These are phyloP conservation scores for Minunthozetes semirufus DNA, from an alignment of 2,888 invertebrate genomes.

Conservation along the genomic window DNA sequence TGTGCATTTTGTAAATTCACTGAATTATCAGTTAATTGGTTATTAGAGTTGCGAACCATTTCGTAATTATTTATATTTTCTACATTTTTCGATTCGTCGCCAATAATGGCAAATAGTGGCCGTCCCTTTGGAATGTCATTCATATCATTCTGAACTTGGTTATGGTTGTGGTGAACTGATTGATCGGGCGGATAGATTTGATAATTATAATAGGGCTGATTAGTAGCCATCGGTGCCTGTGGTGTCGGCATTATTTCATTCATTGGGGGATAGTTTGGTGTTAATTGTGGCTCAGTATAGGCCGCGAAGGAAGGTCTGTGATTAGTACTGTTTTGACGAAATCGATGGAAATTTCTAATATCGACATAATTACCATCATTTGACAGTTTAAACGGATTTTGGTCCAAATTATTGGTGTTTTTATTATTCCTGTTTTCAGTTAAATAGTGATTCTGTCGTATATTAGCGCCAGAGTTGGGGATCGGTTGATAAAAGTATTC, in stretches of 20 bases:
- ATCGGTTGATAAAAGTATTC: not conserved
- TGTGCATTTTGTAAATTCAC: not conserved
- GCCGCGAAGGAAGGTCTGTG: not conserved
- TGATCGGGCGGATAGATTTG: conserved; percentile 3
- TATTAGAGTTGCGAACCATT: not conserved
- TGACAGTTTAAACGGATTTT: not conserved
- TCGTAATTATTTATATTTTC: not conserved
- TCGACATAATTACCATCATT: not conserved
- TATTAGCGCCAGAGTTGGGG: not conserved
- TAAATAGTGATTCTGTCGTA: not conserved
- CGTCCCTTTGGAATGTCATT: not conserved
- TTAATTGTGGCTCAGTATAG: not conserved
- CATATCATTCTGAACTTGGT: not conserved
- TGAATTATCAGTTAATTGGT: not conserved
- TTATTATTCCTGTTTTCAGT: not conserved
- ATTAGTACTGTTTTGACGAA: not conserved
- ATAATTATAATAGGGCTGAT: not conserved
- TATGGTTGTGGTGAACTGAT: too few relatives aligned
- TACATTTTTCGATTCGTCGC: not conserved
- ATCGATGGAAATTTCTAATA: not conserved
- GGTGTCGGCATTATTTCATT: not conserved
- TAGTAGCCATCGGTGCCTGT: not conserved
- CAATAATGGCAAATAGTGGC: not conserved
- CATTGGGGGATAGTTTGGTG: not conserved
- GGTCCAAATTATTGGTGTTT: not conserved